phyloP scores from a whole-genome alignment of 2,888 invertebrate genomes.

The Drosophila antonietae region DNA sequence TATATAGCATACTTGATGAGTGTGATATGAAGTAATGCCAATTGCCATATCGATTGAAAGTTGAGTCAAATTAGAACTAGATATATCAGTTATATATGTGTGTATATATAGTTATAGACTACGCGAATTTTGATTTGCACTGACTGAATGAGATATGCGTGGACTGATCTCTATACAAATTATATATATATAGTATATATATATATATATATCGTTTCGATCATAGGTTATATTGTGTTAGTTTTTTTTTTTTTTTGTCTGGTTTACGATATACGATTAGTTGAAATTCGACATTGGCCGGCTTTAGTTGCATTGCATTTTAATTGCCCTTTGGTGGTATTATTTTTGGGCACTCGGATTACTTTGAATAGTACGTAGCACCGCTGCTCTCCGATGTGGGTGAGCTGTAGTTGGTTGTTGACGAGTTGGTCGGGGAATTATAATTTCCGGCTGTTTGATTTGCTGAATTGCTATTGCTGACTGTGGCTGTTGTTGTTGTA shows the following conservation, averaged over 20 bases:
- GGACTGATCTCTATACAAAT: constrained; percentile 46
- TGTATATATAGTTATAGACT: background rate
- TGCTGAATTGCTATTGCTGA: constrained; percentile 29
- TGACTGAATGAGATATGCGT: constrained; percentile 45
- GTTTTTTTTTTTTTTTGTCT: constrained; percentile 17
- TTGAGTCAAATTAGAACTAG: background rate
- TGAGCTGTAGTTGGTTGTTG: constrained; percentile 66
- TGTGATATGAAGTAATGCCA: constrained; percentile 38
- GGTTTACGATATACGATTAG: constrained; percentile 36
- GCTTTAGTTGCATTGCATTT: constrained; percentile 52
- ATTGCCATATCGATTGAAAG: constrained; percentile 25
- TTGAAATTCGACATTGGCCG: constrained; percentile 77
- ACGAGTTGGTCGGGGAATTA: constrained; percentile 54
- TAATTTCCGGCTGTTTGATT: constrained; percentile 33
- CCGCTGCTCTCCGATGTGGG: constrained; percentile 75
- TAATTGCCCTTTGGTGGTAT: constrained; percentile 35
- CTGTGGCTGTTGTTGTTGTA: constrained; percentile 25
- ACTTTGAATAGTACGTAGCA: constrained; percentile 67
- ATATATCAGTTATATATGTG: background rate
- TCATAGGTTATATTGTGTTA: constrained; percentile 29
- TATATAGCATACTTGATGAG: constrained; percentile 15
- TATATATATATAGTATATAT: constrained; percentile 9
- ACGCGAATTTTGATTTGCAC: constrained; percentile 19
- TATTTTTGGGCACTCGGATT: constrained; percentile 58
- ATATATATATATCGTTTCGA: background rate